These are phyloP conservation scores for Pygoscelis adeliae DNA, from an alignment of 2,113 vertebrate genomes.

Conservation along the genomic window DNA sequence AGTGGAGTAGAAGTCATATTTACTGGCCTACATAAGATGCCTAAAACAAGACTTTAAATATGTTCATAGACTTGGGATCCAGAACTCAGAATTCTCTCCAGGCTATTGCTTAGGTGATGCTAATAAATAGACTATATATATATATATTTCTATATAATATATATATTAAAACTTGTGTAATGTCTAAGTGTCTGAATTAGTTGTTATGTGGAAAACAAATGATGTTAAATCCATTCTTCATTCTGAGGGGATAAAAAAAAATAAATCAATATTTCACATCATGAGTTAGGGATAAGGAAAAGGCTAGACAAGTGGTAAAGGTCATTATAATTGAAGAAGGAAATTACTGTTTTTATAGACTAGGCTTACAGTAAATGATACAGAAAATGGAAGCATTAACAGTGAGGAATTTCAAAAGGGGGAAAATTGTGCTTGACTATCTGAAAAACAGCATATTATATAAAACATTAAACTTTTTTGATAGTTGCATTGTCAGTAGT, in stretches of 20 bases:
- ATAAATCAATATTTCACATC: not conserved
- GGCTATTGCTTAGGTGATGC: not conserved
- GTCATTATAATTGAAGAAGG: not conserved
- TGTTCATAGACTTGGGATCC: not conserved
- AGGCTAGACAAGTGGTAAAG: not conserved
- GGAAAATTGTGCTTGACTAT: not conserved
- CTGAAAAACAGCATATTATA: not conserved
- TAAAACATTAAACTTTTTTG: not conserved
- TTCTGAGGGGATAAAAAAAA: not conserved
- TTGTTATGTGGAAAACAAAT: not conserved
- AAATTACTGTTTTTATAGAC: not conserved
- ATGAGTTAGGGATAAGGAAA: not conserved
- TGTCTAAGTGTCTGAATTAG: not conserved
- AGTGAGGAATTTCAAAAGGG: not conserved
- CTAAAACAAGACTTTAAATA: not conserved
- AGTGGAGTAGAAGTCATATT: not conserved
- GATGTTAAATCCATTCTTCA: not conserved
- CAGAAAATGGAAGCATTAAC: not conserved
- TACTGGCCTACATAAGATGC: not conserved
- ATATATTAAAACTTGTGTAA: not conserved
- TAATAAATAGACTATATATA: not conserved
- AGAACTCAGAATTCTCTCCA: not conserved
- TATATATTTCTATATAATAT: not conserved
- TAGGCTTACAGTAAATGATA: not conserved
- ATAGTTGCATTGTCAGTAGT: not conserved